Evolutionary conservation across 2,797 vertebrate species (phyloP).

Genomic region (Hirundo rustica): DNA sequence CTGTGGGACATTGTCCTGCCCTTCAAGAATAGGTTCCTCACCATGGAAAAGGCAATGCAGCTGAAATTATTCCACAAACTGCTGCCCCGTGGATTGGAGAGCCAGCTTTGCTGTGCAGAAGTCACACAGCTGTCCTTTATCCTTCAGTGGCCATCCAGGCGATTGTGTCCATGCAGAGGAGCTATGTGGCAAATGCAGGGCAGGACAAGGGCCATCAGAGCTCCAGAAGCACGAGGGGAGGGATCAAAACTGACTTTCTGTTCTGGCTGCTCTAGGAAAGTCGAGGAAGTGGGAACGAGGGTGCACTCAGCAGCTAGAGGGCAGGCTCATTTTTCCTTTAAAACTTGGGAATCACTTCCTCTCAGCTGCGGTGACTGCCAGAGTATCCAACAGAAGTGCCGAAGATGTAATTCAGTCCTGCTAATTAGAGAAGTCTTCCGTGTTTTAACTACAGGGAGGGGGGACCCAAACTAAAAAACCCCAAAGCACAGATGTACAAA

Average conservation of each 20-base stretch:
- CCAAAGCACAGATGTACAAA: not conserved
- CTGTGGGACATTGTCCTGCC: rapidly evolving
- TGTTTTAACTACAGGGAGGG: not conserved
- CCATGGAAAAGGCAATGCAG: not conserved
- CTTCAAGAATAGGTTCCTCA: not conserved
- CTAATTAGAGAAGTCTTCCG: not conserved
- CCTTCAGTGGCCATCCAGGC: too few species aligned
- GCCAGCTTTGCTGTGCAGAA: not conserved
- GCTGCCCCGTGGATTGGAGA: not conserved
- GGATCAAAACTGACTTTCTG: not conserved
- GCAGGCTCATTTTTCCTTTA: conserved; percentile 48
- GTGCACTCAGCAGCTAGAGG: conserved; percentile 33
- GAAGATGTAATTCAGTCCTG: not conserved
- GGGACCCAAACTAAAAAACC: not conserved
- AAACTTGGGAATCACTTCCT: not conserved
- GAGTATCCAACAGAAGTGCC: not conserved
- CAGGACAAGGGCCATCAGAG: not conserved
- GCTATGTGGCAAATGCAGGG: rapidly evolving
- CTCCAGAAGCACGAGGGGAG: not conserved
- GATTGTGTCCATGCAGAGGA: not conserved
- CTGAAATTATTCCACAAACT: not conserved
- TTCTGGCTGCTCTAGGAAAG: not conserved
- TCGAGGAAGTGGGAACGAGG: rapidly evolving
- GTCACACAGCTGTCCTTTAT: rapidly evolving
- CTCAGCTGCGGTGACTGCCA: not conserved